A percentile compares a stretch with the other conserved stretches of the same genome.
phyloP scores from a whole-genome alignment of 1,140 invertebrate genomes.

The Calephelis virginiensis region DNA sequence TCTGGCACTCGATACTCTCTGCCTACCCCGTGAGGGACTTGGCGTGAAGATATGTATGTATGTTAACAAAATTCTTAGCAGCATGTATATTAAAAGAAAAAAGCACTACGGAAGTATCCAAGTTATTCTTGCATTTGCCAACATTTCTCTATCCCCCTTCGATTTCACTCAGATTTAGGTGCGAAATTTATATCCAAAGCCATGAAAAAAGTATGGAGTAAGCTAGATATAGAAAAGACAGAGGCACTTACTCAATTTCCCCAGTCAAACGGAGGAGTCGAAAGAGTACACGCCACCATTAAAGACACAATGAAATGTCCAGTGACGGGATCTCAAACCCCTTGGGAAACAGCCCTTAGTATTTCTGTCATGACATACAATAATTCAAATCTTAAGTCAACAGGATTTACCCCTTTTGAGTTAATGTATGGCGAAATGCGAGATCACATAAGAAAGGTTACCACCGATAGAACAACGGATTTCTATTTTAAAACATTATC shows the following conservation, averaged over 20 bases:
- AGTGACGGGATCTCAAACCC: no score
- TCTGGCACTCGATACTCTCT: no score
- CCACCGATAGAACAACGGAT: neutral
- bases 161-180: no score
- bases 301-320: no score
- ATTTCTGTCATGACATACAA: neutral
- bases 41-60: no score
- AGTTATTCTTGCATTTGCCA: no score
- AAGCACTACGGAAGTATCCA: neutral
- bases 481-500: no score
- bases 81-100: neutral
- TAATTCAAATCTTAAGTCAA: neutral
- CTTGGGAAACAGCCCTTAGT: neutral
- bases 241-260: neutral
- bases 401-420: slow-evolving; percentile 9
- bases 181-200: neutral
- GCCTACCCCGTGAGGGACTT: no score
- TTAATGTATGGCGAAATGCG: slow-evolving; percentile 7
- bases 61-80: neutral
- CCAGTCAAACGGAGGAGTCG: no score
- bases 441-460: slow-evolving; percentile 5
- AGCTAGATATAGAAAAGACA: neutral
- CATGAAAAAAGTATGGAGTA: neutral
- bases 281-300: slow-evolving; percentile 1
- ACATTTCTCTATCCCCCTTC: no score